phyloP scores from a whole-genome alignment of 2,113 vertebrate species.

The Rhinolophus ferrumequinum region DNA sequence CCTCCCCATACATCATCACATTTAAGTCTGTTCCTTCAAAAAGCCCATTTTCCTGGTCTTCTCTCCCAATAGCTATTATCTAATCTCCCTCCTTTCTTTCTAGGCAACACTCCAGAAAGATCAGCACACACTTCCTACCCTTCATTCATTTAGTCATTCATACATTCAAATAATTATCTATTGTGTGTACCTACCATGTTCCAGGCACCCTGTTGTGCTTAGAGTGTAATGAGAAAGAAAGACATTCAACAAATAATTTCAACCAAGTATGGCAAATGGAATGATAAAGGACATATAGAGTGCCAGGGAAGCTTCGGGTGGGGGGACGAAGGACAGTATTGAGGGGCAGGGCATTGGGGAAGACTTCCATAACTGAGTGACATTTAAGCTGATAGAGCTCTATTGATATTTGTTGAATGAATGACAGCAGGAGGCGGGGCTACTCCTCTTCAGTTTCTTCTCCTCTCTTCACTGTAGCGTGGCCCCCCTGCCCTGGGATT shows the following conservation, averaged over 20 bases:
- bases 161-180: background rate
- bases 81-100: background rate
- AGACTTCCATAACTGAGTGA: background rate
- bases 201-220: background rate
- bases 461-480: background rate
- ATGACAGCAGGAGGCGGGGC: background rate
- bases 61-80: background rate
- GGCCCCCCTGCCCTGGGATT: background rate
- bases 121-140: background rate
- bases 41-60: background rate
- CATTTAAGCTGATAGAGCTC: background rate
- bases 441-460: background rate
- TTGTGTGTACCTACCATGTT: background rate
- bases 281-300: background rate
- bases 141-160: background rate
- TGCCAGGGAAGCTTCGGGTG: background rate
- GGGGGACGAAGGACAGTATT: background rate
- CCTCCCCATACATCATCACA: background rate
- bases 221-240: background rate
- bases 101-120: background rate
- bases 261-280: background rate
- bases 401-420: background rate
- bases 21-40: background rate
- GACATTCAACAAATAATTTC: background rate
- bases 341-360: background rate